Evolutionary conservation across 2,113 vertebrate species (phyloP).

Genomic region (Myodes glareolus): DNA sequence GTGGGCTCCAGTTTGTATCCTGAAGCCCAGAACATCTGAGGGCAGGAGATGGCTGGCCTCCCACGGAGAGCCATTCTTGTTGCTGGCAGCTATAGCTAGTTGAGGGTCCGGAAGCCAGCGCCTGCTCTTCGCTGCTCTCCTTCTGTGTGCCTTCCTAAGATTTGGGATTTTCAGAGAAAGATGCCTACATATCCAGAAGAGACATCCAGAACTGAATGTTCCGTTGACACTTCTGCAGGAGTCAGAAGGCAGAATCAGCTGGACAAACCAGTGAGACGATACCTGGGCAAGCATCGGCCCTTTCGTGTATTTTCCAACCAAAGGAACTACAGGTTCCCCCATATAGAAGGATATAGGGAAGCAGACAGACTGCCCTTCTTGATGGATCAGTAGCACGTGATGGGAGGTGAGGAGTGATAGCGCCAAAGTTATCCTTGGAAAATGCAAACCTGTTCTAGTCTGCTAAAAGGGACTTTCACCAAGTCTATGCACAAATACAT

Average conservation of each 20-base stretch:
- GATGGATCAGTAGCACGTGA: not conserved
- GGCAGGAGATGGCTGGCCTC: not conserved
- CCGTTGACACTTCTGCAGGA: not conserved
- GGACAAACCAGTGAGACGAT: not conserved
- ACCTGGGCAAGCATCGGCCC: not conserved
- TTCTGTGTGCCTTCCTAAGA: not conserved
- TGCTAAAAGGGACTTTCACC: not conserved
- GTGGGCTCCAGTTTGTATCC: not conserved
- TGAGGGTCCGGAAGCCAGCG: not conserved
- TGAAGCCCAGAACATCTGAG: not conserved
- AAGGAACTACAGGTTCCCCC: not conserved
- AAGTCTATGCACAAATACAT: not conserved
- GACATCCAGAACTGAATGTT: not conserved
- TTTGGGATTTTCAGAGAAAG: not conserved
- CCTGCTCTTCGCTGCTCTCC: not conserved
- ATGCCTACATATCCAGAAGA: not conserved
- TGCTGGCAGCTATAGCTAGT: not conserved
- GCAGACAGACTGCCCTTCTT: not conserved
- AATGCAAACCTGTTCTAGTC: not conserved
- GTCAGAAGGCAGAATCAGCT: not conserved
- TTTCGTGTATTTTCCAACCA: not conserved
- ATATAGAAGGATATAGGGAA: not conserved
- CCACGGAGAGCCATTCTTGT: not conserved
- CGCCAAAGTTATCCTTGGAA: not conserved
- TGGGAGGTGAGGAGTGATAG: too few relatives aligned